Evolutionary conservation across 1,140 invertebrate genomes (phyloP), one percentile per base, ranked within the genome.

Genomic region (Drosophila ananassae): DNA sequence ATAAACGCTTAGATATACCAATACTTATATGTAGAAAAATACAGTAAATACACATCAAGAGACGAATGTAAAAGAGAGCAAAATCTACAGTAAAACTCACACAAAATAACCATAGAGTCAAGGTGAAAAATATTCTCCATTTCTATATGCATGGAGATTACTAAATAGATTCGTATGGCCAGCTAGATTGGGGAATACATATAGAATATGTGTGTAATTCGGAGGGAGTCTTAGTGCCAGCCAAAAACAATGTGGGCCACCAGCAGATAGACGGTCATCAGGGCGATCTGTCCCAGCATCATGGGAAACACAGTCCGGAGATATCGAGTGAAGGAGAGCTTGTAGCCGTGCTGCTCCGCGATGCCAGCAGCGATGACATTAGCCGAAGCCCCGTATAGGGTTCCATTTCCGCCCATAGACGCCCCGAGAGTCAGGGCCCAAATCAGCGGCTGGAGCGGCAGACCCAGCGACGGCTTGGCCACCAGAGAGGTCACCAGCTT

Each of bases 331-430:
- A 97, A 97, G 6, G 94, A 94, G 74, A 97, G 95, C 76, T 94
- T 93, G 87, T 97, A 96, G 17, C 96, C 96, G 90, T 97, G 96
- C 74, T 97, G 96, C 77, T 97, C 96, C 2, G 96, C 95, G 34
- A 97, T 95, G 1, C 96, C 96, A 37, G 96, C 96, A 79, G 95
- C 96, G 7, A 97, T 95, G 22, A 97, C 95, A 92, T 97, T 97
- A 6, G 96, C 95, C 2, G 95, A 96, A 7, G 96, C 95, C 51
- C 96, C 96, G 90, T 97, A 96, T 5, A 97, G 90, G n/a, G 96
- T 96, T 22, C 96, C 96, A 92, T 97, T 96, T 48, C 95, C 96
- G 85, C 96, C 96, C 63, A 97, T 92, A 85, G 96, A 96, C 13
- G 96, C 95, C 1, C 96, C 96, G 80, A 97, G 95, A 2, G 96